Percentiles rank a stretch among this genome's conserved stretches.
These are phyloP conservation scores for Antechinus stuartii DNA, from an alignment of 2,113 vertebrate genomes.

Conservation along the genomic window DNA sequence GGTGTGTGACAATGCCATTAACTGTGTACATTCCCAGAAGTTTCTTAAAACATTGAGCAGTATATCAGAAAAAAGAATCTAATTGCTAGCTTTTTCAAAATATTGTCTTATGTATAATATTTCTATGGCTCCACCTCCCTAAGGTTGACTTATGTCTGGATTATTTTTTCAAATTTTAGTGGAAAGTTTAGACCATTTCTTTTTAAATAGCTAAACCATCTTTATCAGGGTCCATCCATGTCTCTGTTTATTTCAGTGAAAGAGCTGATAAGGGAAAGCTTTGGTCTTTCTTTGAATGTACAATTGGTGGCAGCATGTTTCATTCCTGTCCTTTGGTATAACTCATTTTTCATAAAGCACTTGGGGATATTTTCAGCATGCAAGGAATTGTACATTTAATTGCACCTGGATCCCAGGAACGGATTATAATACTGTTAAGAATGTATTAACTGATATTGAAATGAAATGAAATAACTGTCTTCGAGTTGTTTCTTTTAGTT, in stretches of 20 bases:
- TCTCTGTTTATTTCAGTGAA: not conserved
- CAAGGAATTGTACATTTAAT: not conserved
- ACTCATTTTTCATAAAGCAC: not conserved
- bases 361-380: not conserved
- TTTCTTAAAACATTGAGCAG: not conserved
- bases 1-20: not conserved
- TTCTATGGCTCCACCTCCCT: not conserved
- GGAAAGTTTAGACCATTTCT: not conserved
- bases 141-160: not conserved
- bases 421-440: not conserved
- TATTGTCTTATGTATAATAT: not conserved
- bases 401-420: not conserved
- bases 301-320: not conserved
- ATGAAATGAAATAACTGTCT: not conserved
- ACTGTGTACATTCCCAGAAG: not conserved
- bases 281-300: not conserved
- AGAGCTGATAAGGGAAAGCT: not conserved
- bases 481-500: not conserved
- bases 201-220: not conserved
- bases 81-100: not conserved
- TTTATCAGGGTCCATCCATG: not conserved
- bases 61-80: not conserved
- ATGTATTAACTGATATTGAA: not conserved
- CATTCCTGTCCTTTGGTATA: not conserved
- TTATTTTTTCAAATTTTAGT: not conserved